Evolutionary conservation across 2,888 invertebrate species (phyloP), one percentile per base, ranked within the genome.

Genomic region (Temnothorax rugatulus): DNA sequence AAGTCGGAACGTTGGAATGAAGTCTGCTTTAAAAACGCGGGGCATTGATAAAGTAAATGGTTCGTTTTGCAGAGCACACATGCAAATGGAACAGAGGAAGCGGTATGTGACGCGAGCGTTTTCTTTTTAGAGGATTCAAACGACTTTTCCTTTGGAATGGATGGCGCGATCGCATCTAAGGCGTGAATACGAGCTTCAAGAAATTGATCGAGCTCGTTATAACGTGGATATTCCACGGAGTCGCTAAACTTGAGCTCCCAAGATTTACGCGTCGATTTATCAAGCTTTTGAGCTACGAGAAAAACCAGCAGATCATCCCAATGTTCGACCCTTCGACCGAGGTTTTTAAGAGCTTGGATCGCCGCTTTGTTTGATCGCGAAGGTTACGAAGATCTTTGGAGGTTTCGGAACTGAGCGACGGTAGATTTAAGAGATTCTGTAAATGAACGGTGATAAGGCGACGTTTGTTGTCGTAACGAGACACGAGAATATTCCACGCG

Each of bases 111-210:
- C 3, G 61, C 61, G 7, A 41, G 13, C 13, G 44, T 0, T 11
- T 44, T 38, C 0, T 5, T 34, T 0, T 41, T 41, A 1, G 7
- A 0, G 9, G 9, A 41, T 8, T 41, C 38, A 0, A 0, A 0
- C 0, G 38, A 9, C 0, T 9, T 41, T 9, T 41, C 9, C 0
- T 41, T 41, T 41, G 38, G 5, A 1, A 2, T 0, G 4, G 9
- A 0, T 38, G 41, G 50, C 1, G 1, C n/a, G 3, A 59, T 59
- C 2, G 59, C 13, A 0, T 59, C 29, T 7, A 59, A 15, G 0
- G 15, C 59, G 5, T 15, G 15, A 15, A 59, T 25, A 1, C 59
- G 29, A 25, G 29, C 29, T 0, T 29, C 29, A 2, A 59, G 15
- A 25, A 59, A 59, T 29, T 59, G 13, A 13, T 29, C 59, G 4